Evolutionary conservation across 2,888 invertebrate genomes (phyloP).

Genomic region (Phasia obesa): DNA sequence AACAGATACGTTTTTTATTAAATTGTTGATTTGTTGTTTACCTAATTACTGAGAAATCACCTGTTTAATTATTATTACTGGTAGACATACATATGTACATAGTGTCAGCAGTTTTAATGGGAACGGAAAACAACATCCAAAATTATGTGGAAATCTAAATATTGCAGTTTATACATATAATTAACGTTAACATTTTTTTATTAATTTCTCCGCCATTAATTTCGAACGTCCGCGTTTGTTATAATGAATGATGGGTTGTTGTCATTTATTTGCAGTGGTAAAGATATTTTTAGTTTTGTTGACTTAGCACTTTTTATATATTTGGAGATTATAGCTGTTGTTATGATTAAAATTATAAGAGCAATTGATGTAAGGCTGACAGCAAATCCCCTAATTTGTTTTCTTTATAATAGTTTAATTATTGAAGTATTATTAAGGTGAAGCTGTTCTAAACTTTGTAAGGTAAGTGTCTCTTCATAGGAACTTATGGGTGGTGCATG

Average conservation of each 20-base stretch:
- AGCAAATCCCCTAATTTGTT: conserved; percentile 7
- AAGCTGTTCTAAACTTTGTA: background rate
- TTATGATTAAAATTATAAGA: conserved; percentile 14
- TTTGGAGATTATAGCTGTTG: conserved; percentile 7
- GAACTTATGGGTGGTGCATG: conserved; percentile 3
- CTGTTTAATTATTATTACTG: conserved; percentile 9
- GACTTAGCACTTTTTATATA: background rate
- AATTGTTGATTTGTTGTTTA: too few relatives aligned
- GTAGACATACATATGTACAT: too few relatives aligned
- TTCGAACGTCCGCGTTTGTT: too few relatives aligned
- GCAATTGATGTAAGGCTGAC: conserved; percentile 2
- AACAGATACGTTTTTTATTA: too few relatives aligned
- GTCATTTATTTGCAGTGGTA: conserved; percentile 14
- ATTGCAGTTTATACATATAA: too few relatives aligned
- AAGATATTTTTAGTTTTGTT: conserved; percentile 8
- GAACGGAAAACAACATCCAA: conserved; percentile 5
- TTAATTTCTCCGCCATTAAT: too few relatives aligned
- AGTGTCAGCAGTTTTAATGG: conserved; percentile 1
- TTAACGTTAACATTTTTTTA: too few relatives aligned
- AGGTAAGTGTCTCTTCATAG: conserved; percentile 13
- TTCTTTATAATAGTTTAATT: conserved; percentile 4
- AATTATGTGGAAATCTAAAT: too few relatives aligned
- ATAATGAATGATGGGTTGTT: too few relatives aligned
- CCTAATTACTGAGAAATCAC: conserved; percentile 1
- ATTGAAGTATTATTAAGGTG: conserved; percentile 8